phyloP scores from a whole-genome alignment of 2,797 vertebrate genomes.

The Columba guinea region DNA sequence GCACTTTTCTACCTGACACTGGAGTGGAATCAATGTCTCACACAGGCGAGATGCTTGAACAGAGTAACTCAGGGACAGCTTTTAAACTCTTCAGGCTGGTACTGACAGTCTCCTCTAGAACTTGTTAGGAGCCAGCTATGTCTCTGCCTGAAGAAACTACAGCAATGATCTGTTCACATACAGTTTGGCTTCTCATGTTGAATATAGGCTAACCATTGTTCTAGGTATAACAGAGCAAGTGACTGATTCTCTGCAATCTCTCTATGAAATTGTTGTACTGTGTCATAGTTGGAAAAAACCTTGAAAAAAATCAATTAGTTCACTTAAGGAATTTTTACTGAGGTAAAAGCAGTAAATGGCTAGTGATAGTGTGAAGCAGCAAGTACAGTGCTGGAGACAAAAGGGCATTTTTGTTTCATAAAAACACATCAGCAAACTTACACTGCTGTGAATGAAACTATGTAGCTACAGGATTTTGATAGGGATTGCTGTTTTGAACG shows the following conservation, averaged over 20 bases:
- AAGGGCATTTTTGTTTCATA: not conserved
- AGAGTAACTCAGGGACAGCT: not conserved
- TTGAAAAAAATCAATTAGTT: not conserved
- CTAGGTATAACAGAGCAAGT: rapidly evolving
- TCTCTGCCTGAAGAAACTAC: not conserved
- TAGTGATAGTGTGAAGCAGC: not conserved
- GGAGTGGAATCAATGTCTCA: not conserved
- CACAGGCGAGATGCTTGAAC: not conserved
- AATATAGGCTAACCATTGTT: not conserved
- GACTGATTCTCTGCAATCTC: not conserved
- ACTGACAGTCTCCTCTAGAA: not conserved
- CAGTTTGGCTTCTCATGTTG: not conserved
- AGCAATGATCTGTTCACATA: not conserved
- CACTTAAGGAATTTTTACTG: not conserved
- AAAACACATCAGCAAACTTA: not conserved
- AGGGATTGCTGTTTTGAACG: not conserved
- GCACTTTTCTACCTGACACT: not conserved
- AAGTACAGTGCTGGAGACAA: not conserved
- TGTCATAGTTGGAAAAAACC: not conserved
- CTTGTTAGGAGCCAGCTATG: not conserved
- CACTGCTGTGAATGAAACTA: not conserved
- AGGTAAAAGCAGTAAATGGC: not conserved
- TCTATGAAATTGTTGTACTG: not conserved
- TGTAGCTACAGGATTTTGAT: not conserved
- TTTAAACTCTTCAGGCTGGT: not conserved